Evolutionary conservation across 2,888 invertebrate genomes (phyloP), one percentile per base, ranked within the genome.

Genomic region (Stenodera caucasica): DNA sequence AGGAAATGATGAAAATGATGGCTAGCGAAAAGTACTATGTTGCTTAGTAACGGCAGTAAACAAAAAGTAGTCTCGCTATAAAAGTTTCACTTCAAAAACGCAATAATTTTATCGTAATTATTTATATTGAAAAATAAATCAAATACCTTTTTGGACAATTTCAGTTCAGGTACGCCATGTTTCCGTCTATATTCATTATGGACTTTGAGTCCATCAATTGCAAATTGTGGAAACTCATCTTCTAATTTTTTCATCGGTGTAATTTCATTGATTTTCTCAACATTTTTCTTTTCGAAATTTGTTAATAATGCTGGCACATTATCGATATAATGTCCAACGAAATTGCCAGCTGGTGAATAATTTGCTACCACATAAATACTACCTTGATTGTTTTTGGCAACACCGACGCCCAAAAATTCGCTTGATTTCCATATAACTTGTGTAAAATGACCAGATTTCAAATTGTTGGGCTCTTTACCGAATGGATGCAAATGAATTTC

Each of bases 311-410:
- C 88, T 12, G 85, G 87, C 11, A 93, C 92, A 77, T 92, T 92
- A 26, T 84, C 85, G 14, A 85, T 82, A 73, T 90, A 94, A 72
- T 88, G 86, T 1, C 90, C 91, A 49, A 89, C 83, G 67, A 90
- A 88, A 79, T 97, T 97, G 2, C 96, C 97, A 0, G 96, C 90
- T 0, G 97, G 97, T 71, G 86, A 86, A 78, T 97, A 97, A 79
- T 94, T 92, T 33, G 91, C 93, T 0, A 97, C 96, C 0, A 96
- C 94, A 77, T 89, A 92, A 67, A 89, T 85, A 75, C 87, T 89
- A 29, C 91, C 93, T 61, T 89, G 88, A 57, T 87, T 86, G 58
- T 88, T 85, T 64, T 84, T 83, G 0, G 89, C 87, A 69, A 87
- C 84, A 2, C 88, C 90, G 2, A 90, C 86, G 0, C 90, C 90